Conservation (phyloP, 2,888 invertebrate species). For the Dimorphilus gyrociliatus region DNA sequence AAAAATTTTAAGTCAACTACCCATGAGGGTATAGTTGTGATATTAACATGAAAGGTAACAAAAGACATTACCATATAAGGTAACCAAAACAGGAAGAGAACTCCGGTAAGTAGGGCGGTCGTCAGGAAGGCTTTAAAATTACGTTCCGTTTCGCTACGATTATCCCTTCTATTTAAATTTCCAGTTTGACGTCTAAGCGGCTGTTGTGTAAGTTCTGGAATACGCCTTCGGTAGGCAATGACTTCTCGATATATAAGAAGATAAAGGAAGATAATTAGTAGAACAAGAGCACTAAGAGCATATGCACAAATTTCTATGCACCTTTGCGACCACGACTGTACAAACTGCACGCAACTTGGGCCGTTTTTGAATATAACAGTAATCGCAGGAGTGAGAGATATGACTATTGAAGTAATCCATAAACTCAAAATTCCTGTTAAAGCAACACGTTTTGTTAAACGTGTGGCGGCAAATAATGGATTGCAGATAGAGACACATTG, state of each 20-base stretch:
- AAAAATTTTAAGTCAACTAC: constrained; percentile 13
- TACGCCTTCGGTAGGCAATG: constrained; percentile 8
- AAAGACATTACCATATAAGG: constrained; percentile 13
- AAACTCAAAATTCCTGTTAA: constrained; percentile 6
- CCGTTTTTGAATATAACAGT: constrained; percentile 7
- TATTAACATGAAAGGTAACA: constrained; percentile 10
- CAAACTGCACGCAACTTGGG: constrained; percentile 4
- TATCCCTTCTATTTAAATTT: neutral
- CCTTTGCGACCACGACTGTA: no score
- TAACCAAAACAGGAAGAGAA: constrained; percentile 14
- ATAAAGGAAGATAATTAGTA: constrained; percentile 14
- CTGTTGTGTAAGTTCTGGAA: constrained; percentile 4
- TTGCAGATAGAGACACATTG: constrained; percentile 14
- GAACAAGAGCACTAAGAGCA: constrained; percentile 10
- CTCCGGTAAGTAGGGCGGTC: constrained; percentile 12
- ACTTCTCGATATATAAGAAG: constrained; percentile 12
- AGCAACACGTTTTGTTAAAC: constrained; percentile 9
- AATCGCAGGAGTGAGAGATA: constrained; percentile 9
- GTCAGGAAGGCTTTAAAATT: constrained; percentile 17
- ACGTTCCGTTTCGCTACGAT: constrained; percentile 6
- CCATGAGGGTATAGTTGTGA: constrained; percentile 7
- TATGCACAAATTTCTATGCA: constrained; percentile 13
- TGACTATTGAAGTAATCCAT: constrained; percentile 10
- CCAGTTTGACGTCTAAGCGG: neutral
- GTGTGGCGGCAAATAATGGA: constrained; percentile 12